Percentiles rank a stretch among this genome's conserved stretches.
Conservation (phyloP, 2,113 vertebrate genomes). For the Epinephelus cyanopodus region DNA sequence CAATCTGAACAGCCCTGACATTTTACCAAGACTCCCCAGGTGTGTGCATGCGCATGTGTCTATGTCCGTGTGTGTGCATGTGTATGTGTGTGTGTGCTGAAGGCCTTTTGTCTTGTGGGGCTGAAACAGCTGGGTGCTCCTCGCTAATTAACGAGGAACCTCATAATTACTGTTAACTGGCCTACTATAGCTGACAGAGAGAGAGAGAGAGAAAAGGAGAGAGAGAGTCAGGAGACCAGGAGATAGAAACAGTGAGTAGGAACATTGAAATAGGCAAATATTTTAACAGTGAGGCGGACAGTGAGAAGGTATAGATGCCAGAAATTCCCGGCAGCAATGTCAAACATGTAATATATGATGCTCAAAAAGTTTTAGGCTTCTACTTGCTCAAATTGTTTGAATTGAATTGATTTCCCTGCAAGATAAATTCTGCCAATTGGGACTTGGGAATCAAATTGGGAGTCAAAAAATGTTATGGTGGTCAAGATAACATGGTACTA, state of each 20-base stretch:
- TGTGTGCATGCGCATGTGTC: constrained; percentile 47
- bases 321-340: background rate
- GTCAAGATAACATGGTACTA: background rate
- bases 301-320: background rate
- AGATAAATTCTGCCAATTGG: background rate
- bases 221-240: constrained; percentile 30
- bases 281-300: constrained; percentile 1
- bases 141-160: constrained; percentile 80
- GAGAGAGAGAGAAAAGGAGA: background rate
- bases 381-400: background rate
- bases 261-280: constrained; percentile 34
- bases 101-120: constrained; percentile 78
- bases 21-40: constrained; percentile 74
- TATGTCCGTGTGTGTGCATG: constrained; percentile 14
- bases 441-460: background rate
- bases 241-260: constrained; percentile 34
- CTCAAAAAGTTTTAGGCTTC: background rate
- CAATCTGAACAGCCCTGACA: constrained; percentile 77
- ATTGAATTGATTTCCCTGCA: background rate
- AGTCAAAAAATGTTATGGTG: too few relatives aligned
- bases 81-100: constrained; percentile 50
- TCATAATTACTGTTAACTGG: constrained; percentile 82
- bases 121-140: constrained; percentile 83
- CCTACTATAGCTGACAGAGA: constrained; percentile 67
- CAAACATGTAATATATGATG: background rate